These are phyloP conservation scores for Corydoras maculifer DNA, from an alignment of 2,113 vertebrate species.

Conservation along the genomic window DNA sequence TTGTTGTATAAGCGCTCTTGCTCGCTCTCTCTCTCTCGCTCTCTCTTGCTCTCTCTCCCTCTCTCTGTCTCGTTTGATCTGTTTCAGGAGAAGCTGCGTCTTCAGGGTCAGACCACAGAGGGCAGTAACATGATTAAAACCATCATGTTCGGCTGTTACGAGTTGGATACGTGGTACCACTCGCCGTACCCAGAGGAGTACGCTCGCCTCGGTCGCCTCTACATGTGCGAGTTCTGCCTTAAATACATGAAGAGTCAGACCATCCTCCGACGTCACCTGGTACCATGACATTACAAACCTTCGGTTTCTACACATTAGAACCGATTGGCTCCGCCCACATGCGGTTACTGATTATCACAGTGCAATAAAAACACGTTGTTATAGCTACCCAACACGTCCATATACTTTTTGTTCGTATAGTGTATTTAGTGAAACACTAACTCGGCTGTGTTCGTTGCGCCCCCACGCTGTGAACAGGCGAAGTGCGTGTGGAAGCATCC, in stretches of 20 bases:
- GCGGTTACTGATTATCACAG: too few species aligned
- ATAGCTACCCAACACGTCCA: too few species aligned
- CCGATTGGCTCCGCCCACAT: too few species aligned
- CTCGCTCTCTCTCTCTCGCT: not conserved
- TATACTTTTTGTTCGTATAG: too few species aligned
- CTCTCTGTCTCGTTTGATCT: slow-evolving; percentile 12
- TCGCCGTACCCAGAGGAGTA: slow-evolving; percentile 97
- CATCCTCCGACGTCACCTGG: slow-evolving; percentile 91
- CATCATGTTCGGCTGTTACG: slow-evolving; percentile 88
- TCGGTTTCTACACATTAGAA: too few species aligned
- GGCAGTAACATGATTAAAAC: slow-evolving; percentile 97
- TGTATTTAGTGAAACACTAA: too few species aligned
- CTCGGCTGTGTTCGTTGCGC: not conserved
- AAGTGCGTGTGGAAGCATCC: slow-evolving; percentile 98
- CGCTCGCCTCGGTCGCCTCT: slow-evolving; percentile 89
- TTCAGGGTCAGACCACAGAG: slow-evolving; percentile 89
- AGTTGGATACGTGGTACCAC: slow-evolving; percentile 64
- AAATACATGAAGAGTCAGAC: slow-evolving; percentile 99
- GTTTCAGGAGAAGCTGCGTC: slow-evolving; percentile 82
- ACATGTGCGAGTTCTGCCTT: slow-evolving; percentile 98
- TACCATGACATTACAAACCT: slow-evolving; percentile 44
- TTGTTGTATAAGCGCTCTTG: not conserved
- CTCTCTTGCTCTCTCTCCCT: not conserved
- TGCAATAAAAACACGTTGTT: too few species aligned
- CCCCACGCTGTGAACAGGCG: slow-evolving; percentile 60